Conservation (phyloP, 2,113 vertebrate genomes). For the Todiramphus chloris region DNA sequence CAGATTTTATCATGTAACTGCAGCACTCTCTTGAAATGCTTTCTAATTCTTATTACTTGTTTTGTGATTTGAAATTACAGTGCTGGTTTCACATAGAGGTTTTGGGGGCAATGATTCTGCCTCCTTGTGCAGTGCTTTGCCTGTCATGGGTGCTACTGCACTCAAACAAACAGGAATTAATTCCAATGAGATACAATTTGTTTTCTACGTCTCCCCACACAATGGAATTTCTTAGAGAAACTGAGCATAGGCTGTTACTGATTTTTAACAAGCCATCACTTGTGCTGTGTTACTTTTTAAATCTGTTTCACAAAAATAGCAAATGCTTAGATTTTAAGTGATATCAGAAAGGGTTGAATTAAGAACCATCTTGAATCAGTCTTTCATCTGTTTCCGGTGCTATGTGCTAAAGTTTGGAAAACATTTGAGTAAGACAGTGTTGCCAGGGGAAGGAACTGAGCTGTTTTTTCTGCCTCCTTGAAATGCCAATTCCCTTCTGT, state of each 20-base stretch:
- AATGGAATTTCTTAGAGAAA: neutral
- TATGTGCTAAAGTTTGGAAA: neutral
- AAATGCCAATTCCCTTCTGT: neutral
- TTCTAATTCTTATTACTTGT: neutral
- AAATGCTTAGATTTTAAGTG: neutral
- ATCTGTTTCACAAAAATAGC: neutral
- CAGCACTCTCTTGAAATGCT: neutral
- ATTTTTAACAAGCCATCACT: neutral
- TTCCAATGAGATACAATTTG: neutral
- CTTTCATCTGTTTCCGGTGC: neutral
- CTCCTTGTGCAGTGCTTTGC: neutral
- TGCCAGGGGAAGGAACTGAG: neutral
- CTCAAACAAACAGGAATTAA: neutral
- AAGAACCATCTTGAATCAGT: neutral
- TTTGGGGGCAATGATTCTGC: neutral
- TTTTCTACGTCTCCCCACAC: neutral
- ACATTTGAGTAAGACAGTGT: neutral
- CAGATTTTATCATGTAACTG: neutral
- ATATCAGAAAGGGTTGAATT: neutral
- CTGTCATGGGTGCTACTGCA: neutral
- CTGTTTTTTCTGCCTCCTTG: neutral
- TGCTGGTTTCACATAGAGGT: neutral
- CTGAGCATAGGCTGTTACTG: neutral
- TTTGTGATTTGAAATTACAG: neutral
- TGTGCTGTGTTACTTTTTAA: neutral